A percentile compares a stretch with the other conserved stretches of the same genome.
phyloP scores from a whole-genome alignment of 2,113 vertebrate species.

The Caranx ignobilis region DNA sequence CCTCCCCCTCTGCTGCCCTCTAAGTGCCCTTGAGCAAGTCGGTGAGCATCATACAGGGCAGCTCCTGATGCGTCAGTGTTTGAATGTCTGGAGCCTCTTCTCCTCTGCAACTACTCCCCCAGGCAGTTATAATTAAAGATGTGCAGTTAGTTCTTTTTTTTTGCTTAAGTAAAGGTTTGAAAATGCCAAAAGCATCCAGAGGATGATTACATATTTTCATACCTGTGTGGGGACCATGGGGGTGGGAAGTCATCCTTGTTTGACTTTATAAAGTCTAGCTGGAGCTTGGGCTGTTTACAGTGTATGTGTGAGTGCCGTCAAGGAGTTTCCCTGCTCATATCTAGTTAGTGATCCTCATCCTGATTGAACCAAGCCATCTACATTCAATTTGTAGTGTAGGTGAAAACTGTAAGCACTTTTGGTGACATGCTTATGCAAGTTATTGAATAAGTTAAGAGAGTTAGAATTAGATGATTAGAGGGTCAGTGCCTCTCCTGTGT shows the following conservation, averaged over 20 bases:
- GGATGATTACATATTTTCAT: constrained; percentile 22
- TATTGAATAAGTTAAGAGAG: not conserved
- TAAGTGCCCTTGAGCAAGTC: constrained; percentile 57
- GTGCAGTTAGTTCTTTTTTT: constrained; percentile 45
- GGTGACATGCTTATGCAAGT: not conserved
- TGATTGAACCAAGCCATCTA: not conserved
- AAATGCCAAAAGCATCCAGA: constrained; percentile 37
- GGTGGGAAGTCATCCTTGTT: constrained; percentile 32
- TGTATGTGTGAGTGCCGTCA: constrained; percentile 13
- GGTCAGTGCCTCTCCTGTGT: not conserved
- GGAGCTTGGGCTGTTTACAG: constrained; percentile 32
- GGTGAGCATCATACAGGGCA: constrained; percentile 48
- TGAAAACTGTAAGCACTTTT: not conserved
- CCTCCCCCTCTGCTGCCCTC: constrained; percentile 65
- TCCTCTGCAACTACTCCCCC: constrained; percentile 56
- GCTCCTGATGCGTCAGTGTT: constrained; percentile 49
- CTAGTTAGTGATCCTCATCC: constrained; percentile 14
- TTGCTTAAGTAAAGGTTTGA: constrained; percentile 42
- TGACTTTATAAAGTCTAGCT: constrained; percentile 35
- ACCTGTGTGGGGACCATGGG: constrained; percentile 20
- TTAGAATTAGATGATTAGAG: not conserved
- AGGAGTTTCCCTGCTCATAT: constrained; percentile 19
- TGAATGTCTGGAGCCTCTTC: constrained; percentile 44
- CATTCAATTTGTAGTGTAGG: not conserved
- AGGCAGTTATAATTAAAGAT: constrained; percentile 56